Conservation (phyloP, 2,888 invertebrate species). For the Bombylius major region DNA sequence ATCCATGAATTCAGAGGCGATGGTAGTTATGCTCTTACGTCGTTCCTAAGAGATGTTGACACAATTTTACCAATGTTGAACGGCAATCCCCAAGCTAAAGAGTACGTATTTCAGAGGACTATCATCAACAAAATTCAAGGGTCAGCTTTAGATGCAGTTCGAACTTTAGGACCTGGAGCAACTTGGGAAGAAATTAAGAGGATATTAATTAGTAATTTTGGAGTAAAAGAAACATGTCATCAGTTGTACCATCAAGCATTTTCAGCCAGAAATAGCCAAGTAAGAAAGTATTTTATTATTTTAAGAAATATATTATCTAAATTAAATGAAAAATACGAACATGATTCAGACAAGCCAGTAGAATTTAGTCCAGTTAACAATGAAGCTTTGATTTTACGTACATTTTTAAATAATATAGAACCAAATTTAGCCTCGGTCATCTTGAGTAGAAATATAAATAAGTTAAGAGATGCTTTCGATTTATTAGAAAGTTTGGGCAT, state of each 20-base stretch:
- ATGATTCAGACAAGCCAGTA: conserved; percentile 11
- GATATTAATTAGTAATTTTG: conserved; percentile 11
- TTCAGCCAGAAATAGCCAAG: conserved; percentile 8
- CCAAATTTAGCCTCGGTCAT: conserved; percentile 8
- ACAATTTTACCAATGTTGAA: too few species aligned
- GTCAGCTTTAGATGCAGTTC: too few species aligned
- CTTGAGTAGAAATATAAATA: conserved; percentile 7
- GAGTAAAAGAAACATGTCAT: conserved; percentile 11
- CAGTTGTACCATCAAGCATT: conserved; percentile 8
- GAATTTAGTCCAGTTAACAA: conserved; percentile 14
- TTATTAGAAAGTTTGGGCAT: conserved; percentile 7
- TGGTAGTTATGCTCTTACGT: too few species aligned
- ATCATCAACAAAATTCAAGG: too few species aligned
- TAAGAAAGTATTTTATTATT: conserved; percentile 11
- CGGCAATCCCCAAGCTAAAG: too few species aligned
- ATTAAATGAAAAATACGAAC: conserved; percentile 14
- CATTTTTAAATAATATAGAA: conserved; percentile 16
- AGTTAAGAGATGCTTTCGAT: conserved; percentile 4
- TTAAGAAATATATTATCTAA: conserved; percentile 11
- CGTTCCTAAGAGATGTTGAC: too few species aligned
- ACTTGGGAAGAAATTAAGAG: conserved; percentile 10
- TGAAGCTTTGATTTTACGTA: conserved; percentile 14
- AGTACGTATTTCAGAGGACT: too few species aligned
- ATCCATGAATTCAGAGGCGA: too few species aligned
- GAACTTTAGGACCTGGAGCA: too few species aligned